A percentile compares a stretch with the other conserved stretches of the same genome.
These are phyloP conservation scores for Delphinus delphis DNA, from an alignment of 2,113 vertebrate species.

Conservation along the genomic window DNA sequence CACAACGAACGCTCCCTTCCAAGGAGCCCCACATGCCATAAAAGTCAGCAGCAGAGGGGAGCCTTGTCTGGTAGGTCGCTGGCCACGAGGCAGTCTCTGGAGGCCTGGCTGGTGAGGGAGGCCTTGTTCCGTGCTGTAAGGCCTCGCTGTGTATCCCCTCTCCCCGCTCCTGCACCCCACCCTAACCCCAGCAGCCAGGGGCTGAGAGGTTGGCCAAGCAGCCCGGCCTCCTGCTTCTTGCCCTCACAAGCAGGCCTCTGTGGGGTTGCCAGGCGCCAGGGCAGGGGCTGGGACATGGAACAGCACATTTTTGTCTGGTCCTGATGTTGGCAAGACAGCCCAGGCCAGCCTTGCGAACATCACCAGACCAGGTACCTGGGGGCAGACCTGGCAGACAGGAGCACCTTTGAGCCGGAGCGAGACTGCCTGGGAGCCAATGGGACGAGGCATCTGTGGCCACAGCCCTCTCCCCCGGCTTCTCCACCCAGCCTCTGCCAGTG, in stretches of 20 bases:
- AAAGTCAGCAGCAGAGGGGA: neutral
- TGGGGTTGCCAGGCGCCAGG: conserved; percentile 24
- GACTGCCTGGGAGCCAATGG: fast-evolving
- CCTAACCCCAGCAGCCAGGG: neutral
- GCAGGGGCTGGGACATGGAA: neutral
- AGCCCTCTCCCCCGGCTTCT: neutral
- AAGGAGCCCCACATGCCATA: neutral
- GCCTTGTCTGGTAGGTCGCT: neutral
- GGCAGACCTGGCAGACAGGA: neutral
- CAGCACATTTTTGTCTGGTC: conserved; percentile 56
- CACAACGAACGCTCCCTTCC: neutral
- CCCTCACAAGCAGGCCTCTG: conserved; percentile 39
- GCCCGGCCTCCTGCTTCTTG: conserved; percentile 7
- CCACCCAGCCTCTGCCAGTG: fast-evolving
- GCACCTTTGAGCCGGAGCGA: neutral
- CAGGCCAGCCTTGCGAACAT: neutral
- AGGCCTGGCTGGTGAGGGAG: neutral
- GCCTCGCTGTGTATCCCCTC: neutral
- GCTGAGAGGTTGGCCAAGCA: neutral
- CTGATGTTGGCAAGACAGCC: conserved; percentile 38
- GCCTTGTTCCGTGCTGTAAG: neutral
- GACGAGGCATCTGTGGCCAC: neutral
- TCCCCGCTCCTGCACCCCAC: neutral
- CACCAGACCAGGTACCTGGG: neutral
- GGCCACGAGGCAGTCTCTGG: neutral